Conservation (phyloP, 2,113 vertebrate genomes). For the Pachypanchax playfairii region DNA sequence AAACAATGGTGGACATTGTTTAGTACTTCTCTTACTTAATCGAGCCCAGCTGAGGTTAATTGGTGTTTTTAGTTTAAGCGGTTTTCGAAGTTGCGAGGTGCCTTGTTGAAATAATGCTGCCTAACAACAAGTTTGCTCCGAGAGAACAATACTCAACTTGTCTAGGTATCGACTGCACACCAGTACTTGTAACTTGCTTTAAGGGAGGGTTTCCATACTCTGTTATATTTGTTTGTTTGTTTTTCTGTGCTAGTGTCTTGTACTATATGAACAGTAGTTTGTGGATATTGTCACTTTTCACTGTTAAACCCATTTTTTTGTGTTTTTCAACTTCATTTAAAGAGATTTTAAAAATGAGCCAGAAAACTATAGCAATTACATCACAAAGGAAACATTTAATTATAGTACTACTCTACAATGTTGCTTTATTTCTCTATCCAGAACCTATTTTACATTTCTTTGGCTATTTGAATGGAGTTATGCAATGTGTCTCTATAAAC, state of each 20-base stretch:
- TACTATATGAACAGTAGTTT: conserved; percentile 1
- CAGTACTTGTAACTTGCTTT: conserved; percentile 42
- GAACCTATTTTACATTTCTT: neutral
- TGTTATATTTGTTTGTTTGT: conserved; percentile 24
- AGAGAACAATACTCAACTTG: conserved; percentile 77
- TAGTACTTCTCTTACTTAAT: conserved; percentile 72
- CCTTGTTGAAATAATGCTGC: conserved; percentile 64
- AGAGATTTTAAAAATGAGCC: neutral
- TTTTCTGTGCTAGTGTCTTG: conserved; percentile 18
- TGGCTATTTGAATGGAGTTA: neutral
- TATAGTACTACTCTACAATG: neutral
- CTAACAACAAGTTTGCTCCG: conserved; percentile 49
- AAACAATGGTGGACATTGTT: conserved; percentile 78
- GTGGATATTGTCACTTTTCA: conserved; percentile 5
- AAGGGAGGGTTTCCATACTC: conserved; percentile 45
- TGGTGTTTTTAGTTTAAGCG: conserved; percentile 86
- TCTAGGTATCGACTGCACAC: conserved; percentile 52
- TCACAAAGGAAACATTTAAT: conserved; percentile 1
- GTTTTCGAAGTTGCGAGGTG: conserved; percentile 85
- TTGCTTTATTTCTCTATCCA: neutral
- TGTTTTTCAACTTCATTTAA: conserved; percentile 13
- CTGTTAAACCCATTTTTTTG: conserved; percentile 15
- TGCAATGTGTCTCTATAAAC: neutral
- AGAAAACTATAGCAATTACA: neutral
- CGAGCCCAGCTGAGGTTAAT: conserved; percentile 77